A percentile compares a stretch with the other conserved stretches of the same genome.
Evolutionary conservation across 1,140 invertebrate genomes (phyloP).

Genomic region (Dreissena polymorpha): DNA sequence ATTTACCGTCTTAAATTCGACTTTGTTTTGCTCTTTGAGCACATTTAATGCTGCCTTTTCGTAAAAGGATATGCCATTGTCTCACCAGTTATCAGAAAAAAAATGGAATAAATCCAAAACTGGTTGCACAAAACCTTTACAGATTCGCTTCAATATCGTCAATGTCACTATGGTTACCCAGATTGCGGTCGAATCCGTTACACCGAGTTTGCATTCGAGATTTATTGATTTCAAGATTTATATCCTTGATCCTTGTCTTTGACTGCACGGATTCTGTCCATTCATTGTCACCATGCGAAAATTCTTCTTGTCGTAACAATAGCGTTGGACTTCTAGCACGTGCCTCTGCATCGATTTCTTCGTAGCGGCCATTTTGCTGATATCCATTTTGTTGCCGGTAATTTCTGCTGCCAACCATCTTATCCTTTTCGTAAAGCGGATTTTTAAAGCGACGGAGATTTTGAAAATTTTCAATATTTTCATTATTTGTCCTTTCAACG

Average conservation of each 20-base stretch:
- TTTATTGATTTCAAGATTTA: slow-evolving; percentile 44
- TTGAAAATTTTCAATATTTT: slow-evolving; percentile 42
- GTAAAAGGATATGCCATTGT: too few relatives aligned
- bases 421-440: slow-evolving; percentile 43
- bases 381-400: neutral
- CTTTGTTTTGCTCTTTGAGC: too few relatives aligned
- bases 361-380: slow-evolving; percentile 17
- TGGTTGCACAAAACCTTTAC: neutral
- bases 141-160: slow-evolving; percentile 44
- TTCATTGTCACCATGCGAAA: slow-evolving; percentile 28
- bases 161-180: slow-evolving; percentile 14
- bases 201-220: neutral
- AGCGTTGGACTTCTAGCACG: slow-evolving; percentile 25
- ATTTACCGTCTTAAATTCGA: too few relatives aligned
- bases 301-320: slow-evolving; percentile 31
- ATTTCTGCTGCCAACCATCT: slow-evolving; percentile 36
- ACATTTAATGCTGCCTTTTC: too few relatives aligned
- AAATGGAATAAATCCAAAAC: too few relatives aligned
- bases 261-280: slow-evolving; percentile 40
- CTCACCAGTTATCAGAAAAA: too few relatives aligned
- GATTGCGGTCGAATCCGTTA: neutral
- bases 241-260: slow-evolving; percentile 40
- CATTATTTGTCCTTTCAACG: slow-evolving; percentile 42
- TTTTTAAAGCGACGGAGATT: slow-evolving; percentile 45
- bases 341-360: slow-evolving; percentile 17